Conservation (phyloP, 2,113 vertebrate species). For the Sardina pilchardus region DNA sequence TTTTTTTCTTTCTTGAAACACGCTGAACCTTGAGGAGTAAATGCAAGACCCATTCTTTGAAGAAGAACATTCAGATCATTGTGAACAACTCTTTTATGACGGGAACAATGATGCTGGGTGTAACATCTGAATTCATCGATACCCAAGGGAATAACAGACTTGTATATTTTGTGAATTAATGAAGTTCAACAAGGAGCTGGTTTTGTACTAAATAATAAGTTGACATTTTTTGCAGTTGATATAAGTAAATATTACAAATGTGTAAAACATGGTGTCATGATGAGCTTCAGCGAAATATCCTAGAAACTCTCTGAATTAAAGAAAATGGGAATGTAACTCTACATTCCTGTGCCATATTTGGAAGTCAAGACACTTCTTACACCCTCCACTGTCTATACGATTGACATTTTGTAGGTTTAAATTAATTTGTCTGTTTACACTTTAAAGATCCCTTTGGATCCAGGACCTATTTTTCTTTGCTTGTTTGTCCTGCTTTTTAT, state of each 20-base stretch:
- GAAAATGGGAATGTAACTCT: background rate
- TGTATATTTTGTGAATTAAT: background rate
- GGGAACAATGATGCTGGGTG: background rate
- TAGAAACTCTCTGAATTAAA: background rate
- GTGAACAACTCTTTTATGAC: background rate
- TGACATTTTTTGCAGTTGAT: background rate
- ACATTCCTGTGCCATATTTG: background rate
- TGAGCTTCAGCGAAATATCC: background rate
- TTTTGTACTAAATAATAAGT: background rate
- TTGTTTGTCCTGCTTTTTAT: background rate
- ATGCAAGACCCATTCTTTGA: background rate
- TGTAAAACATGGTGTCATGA: background rate
- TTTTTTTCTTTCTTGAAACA: background rate
- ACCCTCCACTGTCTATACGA: background rate
- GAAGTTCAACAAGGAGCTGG: background rate
- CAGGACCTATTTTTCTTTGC: constrained; percentile 5
- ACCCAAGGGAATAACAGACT: background rate
- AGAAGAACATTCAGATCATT: background rate
- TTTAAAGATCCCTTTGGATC: constrained; percentile 2
- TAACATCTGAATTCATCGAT: background rate
- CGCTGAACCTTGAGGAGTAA: too few relatives aligned
- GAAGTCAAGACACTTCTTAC: background rate
- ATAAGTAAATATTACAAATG: background rate
- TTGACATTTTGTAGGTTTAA: background rate
- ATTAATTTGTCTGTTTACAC: background rate